These are phyloP conservation scores for Epizoanthus ramosus DNA, from an alignment of 92 coral and sea anemone species.

Conservation along the genomic window DNA sequence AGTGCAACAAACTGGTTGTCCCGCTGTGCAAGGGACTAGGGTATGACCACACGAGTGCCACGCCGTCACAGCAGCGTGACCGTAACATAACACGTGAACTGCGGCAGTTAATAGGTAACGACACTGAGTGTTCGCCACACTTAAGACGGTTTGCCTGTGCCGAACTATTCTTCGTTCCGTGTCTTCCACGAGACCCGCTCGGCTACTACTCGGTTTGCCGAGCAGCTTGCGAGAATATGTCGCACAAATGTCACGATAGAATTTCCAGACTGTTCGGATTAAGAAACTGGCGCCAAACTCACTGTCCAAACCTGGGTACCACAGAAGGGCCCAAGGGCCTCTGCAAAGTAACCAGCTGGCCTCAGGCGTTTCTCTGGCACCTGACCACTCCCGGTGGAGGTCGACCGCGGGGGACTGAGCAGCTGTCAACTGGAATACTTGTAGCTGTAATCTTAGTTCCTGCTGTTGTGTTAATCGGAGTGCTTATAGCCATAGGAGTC, in stretches of 20 bases:
- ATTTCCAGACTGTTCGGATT: neutral
- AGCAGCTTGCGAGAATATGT: constrained; percentile 19
- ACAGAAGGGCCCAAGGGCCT: constrained; percentile 28
- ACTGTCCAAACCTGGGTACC: constrained; percentile 30
- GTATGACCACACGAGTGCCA: constrained; percentile 29
- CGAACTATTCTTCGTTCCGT: constrained; percentile 2
- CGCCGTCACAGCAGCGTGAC: constrained; percentile 10
- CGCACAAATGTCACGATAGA: constrained; percentile 15
- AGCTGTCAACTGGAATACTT: neutral
- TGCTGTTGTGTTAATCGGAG: neutral
- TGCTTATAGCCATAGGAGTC: constrained; percentile 1
- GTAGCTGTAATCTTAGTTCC: constrained; percentile 6
- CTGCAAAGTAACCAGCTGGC: constrained; percentile 31
- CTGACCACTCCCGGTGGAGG: neutral
- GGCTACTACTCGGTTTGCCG: constrained; percentile 34
- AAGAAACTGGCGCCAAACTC: constrained; percentile 10
- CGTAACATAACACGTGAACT: neutral
- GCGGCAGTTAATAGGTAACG: constrained; percentile 20
- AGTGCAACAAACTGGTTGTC: constrained; percentile 11
- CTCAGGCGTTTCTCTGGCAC: constrained; percentile 24
- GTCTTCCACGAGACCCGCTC: constrained; percentile 13
- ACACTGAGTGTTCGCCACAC: neutral
- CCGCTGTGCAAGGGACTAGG: constrained; percentile 26
- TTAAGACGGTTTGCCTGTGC: constrained; percentile 8
- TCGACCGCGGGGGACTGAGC: constrained; percentile 6